Conservation (phyloP, 2,888 invertebrate genomes). For the Sinopyrophorus schimmeli region DNA sequence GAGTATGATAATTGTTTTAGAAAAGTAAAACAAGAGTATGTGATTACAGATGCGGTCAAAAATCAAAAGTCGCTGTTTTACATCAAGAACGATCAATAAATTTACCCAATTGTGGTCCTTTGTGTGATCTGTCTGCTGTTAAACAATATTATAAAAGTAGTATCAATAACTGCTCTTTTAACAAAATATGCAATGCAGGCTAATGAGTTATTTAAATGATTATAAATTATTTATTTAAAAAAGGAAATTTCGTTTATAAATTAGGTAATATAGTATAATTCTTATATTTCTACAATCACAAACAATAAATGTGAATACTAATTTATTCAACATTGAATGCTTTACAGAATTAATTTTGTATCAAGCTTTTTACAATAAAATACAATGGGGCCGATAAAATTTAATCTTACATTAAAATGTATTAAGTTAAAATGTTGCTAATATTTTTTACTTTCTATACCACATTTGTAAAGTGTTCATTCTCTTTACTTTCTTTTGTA, state of each 20-base stretch:
- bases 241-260: no score
- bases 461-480: constrained; percentile 61
- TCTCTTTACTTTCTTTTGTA: constrained; percentile 86
- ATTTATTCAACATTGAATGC: no score
- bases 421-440: constrained; percentile 4
- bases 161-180: constrained; percentile 68
- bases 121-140: constrained; percentile 67
- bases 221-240: no score
- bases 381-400: no score
- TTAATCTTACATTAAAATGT: neutral
- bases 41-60: constrained; percentile 47
- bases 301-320: no score
- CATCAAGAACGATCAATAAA: constrained; percentile 75
- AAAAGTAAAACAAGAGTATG: no score
- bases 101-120: constrained; percentile 71
- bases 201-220: no score
- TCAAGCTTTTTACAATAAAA: no score
- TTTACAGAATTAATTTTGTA: no score
- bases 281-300: no score
- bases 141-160: constrained; percentile 62
- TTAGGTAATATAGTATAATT: no score
- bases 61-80: constrained; percentile 64
- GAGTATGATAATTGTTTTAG: constrained; percentile 66
- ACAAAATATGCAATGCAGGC: constrained; percentile 68
- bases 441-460: constrained; percentile 44